phyloP scores from a whole-genome alignment of 2,113 vertebrate genomes.

The Chiloscyllium plagiosum region DNA sequence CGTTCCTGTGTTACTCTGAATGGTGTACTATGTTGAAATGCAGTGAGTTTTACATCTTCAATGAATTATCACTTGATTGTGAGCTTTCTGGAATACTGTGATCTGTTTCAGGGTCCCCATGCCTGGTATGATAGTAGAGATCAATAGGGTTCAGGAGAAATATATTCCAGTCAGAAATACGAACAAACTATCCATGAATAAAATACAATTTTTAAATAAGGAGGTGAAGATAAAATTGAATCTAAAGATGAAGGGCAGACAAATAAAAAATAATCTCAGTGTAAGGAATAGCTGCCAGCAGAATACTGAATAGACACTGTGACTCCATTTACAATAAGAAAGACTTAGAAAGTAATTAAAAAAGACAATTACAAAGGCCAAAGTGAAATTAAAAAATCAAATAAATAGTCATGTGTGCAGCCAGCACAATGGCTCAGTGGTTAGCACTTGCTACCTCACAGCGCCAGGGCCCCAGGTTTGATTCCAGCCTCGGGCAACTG shows the following conservation, averaged over 20 bases:
- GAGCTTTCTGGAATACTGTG: not conserved
- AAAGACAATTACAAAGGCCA: not conserved
- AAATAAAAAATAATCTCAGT: not conserved
- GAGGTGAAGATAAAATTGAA: not conserved
- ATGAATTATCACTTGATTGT: not conserved
- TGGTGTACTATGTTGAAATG: not conserved
- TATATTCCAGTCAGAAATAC: not conserved
- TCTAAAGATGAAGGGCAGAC: not conserved
- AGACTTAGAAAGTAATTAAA: not conserved
- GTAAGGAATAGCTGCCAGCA: not conserved
- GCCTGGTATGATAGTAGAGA: not conserved
- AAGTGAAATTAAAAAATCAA: not conserved
- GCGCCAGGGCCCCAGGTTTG: too few species aligned
- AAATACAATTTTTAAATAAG: not conserved
- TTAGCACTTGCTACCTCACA: too few species aligned
- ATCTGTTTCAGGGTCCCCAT: not conserved
- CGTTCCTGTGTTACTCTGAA: not conserved
- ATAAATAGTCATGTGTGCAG: not conserved
- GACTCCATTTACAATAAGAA: not conserved
- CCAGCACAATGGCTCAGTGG: too few species aligned
- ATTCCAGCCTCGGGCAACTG: too few species aligned
- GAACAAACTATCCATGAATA: not conserved
- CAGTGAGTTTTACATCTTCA: not conserved
- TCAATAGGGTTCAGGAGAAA: not conserved
- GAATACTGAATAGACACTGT: not conserved